Percentiles rank a stretch among this genome's conserved stretches.
These are phyloP conservation scores for Tyrannus savana DNA, from an alignment of 2,113 vertebrate species.

Conservation along the genomic window DNA sequence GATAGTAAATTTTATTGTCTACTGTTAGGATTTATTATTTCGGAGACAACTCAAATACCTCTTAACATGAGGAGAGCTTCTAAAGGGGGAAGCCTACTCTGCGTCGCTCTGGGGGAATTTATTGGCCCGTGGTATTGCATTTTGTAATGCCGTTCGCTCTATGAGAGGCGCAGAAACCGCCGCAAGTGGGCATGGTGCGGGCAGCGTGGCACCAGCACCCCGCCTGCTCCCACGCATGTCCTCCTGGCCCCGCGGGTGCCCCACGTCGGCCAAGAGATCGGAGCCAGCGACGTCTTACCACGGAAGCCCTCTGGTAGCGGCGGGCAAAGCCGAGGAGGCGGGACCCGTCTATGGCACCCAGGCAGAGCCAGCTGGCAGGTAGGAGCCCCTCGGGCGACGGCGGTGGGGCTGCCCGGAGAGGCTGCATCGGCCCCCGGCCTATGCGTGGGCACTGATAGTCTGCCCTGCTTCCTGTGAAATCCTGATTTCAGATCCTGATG, in stretches of 20 bases:
- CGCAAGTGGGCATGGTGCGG: not conserved
- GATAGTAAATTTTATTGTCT: constrained; percentile 76
- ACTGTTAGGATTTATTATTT: constrained; percentile 77
- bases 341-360: rapidly evolving
- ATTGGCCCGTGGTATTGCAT: not conserved
- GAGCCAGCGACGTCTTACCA: too few species aligned
- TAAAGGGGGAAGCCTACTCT: constrained; percentile 11
- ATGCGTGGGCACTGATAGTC: not conserved
- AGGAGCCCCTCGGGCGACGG: rapidly evolving
- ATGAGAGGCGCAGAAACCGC: rapidly evolving
- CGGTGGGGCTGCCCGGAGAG: too few species aligned
- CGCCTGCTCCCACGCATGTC: not conserved
- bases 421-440: rapidly evolving
- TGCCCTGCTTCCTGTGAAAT: not conserved
- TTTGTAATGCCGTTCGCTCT: not conserved
- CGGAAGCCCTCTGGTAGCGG: rapidly evolving
- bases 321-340: too few species aligned
- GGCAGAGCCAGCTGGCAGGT: rapidly evolving
- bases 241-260: not conserved
- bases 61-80: constrained; percentile 12
- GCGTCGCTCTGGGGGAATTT: not conserved
- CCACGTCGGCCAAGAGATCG: rapidly evolving
- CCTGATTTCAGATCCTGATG: not conserved
- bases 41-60: constrained; percentile 49
- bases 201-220: not conserved